These are phyloP conservation scores for Oreochromis spilurus DNA, from an alignment of 2,113 vertebrate species.

Conservation along the genomic window DNA sequence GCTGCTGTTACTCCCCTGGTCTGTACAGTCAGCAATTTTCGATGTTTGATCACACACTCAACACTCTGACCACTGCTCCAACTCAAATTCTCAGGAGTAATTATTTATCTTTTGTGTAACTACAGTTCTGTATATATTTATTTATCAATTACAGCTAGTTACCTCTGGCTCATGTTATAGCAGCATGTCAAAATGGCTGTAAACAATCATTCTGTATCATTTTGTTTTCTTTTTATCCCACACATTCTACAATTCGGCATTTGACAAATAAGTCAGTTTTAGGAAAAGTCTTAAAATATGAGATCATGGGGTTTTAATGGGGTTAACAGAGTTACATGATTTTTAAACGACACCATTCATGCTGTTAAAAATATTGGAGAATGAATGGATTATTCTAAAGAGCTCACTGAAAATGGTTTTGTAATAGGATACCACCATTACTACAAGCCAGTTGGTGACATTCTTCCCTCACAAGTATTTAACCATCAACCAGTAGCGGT, in stretches of 20 bases:
- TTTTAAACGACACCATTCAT: neutral
- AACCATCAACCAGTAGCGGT: too few relatives aligned
- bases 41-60: neutral
- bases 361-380: neutral
- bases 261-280: neutral
- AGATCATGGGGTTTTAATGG: rapidly evolving
- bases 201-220: neutral
- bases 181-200: neutral
- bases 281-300: neutral
- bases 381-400: neutral
- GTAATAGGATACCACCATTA: neutral
- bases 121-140: neutral
- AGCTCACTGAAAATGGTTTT: neutral
- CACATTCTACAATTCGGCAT: neutral
- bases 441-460: neutral
- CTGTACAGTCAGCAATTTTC: neutral
- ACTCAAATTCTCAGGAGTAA: neutral
- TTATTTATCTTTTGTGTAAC: neutral
- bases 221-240: neutral
- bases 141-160: neutral
- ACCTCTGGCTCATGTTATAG: rapidly evolving
- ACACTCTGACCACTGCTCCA: neutral
- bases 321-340: neutral
- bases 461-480: neutral
- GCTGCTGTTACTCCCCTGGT: neutral